Evolutionary conservation across 1,140 invertebrate genomes (phyloP).

Genomic region (Ceratitis capitata): DNA sequence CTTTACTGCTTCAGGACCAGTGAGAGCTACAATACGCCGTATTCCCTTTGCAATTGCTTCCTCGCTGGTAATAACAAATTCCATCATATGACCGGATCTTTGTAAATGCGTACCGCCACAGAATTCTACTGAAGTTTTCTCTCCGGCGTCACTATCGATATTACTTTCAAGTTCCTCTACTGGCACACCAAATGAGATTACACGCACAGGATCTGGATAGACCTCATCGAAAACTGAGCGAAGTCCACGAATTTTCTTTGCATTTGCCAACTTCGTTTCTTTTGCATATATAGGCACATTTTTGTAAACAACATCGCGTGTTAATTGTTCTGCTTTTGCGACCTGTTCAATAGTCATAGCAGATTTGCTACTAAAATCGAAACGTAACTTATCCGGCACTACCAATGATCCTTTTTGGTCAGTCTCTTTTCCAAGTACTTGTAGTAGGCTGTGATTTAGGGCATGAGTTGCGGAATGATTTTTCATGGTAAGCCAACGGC

Average conservation of each 20-base stretch:
- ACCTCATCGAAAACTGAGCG: conserved; percentile 99
- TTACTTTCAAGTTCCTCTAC: conserved; percentile 90
- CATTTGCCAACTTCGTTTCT: conserved; percentile 80
- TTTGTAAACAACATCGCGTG: conserved; percentile 79
- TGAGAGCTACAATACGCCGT: conserved; percentile 94
- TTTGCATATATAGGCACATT: conserved; percentile 92
- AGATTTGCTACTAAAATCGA: conserved; percentile 97
- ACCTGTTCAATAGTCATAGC: conserved; percentile 90
- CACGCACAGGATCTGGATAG: conserved; percentile 98
- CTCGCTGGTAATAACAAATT: conserved; percentile 96
- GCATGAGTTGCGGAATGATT: conserved; percentile 99
- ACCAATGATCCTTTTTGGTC: conserved; percentile 99
- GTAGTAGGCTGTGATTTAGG: conserved; percentile 92
- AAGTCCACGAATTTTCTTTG: conserved; percentile 93
- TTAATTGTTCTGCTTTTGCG: conserved; percentile 83
- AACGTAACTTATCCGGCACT: conserved; percentile 93
- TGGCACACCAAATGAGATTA: conserved; percentile 93
- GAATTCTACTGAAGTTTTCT: conserved; percentile 96
- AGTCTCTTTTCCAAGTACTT: conserved; percentile 87
- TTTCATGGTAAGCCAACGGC: conserved; percentile 92
- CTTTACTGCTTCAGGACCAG: conserved; percentile 92
- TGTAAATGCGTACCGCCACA: conserved; percentile 98
- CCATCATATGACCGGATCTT: conserved; percentile 88
- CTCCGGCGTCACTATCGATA: conserved; percentile 80
- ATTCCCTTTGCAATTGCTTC: conserved; percentile 99